A percentile compares a stretch with the other conserved stretches of the same genome.
Conservation (phyloP, 2,113 vertebrate species). For the Aegotheles bennettii region DNA sequence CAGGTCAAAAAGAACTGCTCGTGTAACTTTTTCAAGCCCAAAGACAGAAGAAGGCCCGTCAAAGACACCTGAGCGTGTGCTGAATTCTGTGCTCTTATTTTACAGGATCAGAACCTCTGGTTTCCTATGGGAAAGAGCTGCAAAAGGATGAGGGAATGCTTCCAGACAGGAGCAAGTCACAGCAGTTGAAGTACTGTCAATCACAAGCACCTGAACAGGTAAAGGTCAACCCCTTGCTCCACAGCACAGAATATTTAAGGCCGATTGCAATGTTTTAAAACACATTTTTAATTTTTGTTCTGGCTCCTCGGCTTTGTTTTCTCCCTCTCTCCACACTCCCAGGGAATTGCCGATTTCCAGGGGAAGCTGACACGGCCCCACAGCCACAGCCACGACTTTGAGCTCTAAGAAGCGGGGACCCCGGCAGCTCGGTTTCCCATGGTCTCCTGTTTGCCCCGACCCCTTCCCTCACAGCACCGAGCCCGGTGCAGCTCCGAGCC, state of each 20-base stretch:
- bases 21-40: background rate
- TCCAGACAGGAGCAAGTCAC: background rate
- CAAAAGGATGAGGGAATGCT: background rate
- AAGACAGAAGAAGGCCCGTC: background rate
- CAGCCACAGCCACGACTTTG: background rate
- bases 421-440: accelerated
- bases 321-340: background rate
- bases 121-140: background rate
- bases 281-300: background rate
- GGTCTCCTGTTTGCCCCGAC: too few species aligned
- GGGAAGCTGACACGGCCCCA: background rate
- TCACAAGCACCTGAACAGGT: background rate
- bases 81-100: background rate
- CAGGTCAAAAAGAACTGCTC: background rate
- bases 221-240: background rate
- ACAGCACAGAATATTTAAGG: background rate
- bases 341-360: background rate
- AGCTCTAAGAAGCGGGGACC: background rate
- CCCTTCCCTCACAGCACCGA: background rate
- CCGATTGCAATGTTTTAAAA: background rate
- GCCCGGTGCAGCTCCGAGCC: background rate
- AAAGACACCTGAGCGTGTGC: background rate
- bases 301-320: background rate
- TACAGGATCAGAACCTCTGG: background rate
- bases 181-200: background rate